Conservation (phyloP, 2,113 vertebrate species). For the Phyllopteryx taeniolatus region DNA sequence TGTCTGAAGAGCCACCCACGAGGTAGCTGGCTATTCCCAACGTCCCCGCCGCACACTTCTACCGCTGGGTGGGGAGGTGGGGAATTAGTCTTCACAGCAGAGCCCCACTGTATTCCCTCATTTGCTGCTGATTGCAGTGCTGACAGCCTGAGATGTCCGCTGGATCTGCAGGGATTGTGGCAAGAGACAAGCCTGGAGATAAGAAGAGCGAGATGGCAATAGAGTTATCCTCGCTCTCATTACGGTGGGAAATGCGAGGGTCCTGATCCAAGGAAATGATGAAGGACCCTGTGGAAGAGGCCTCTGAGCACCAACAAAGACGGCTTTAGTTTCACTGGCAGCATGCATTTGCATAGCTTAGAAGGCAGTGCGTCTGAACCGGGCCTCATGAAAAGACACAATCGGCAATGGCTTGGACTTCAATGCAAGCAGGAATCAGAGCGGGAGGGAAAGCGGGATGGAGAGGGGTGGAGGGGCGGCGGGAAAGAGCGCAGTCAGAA, state of each 20-base stretch:
- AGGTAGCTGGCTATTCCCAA: conserved; percentile 42
- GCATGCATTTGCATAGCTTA: conserved; percentile 81
- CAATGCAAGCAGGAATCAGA: conserved; percentile 56
- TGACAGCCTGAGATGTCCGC: conserved; percentile 33
- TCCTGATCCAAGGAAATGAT: conserved; percentile 75
- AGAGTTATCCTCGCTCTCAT: conserved; percentile 67
- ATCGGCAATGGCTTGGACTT: conserved; percentile 68
- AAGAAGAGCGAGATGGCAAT: conserved; percentile 20
- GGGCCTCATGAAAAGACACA: conserved; percentile 74
- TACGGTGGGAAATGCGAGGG: conserved; percentile 74
- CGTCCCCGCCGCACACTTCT: conserved; percentile 19
- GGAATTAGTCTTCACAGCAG: conserved; percentile 20
- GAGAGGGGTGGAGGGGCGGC: conserved; percentile 3
- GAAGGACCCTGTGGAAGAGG: conserved; percentile 75
- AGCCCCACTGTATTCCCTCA: conserved; percentile 31
- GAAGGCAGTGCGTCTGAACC: conserved; percentile 75
- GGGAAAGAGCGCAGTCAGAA: conserved; percentile 32
- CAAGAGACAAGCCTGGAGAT: conserved; percentile 23
- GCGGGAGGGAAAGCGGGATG: conserved; percentile 20
- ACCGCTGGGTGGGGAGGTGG: conserved; percentile 16
- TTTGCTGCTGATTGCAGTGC: conserved; percentile 44
- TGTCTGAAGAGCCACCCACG: conserved; percentile 51
- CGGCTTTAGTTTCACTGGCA: conserved; percentile 76
- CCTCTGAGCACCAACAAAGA: conserved; percentile 76
- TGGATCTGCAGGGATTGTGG: conserved; percentile 17